These are phyloP conservation scores for Aphelenchoides besseyi DNA, from an alignment of 1,140 invertebrate species.

Conservation along the genomic window DNA sequence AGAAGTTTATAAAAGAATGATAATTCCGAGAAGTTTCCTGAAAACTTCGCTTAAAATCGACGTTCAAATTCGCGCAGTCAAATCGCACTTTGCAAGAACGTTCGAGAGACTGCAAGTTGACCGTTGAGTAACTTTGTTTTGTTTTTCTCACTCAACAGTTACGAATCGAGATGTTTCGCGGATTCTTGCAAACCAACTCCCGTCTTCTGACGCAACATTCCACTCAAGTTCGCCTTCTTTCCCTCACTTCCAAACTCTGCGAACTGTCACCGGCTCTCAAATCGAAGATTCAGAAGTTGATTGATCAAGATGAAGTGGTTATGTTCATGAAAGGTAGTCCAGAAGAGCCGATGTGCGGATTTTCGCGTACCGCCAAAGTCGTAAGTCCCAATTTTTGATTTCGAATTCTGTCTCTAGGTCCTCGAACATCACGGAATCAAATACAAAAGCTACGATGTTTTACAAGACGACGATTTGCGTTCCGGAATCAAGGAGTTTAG, in stretches of 20 bases:
- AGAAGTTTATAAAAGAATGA: too few relatives aligned
- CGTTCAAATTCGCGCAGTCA: not conserved
- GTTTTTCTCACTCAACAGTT: not conserved
- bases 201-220: not conserved
- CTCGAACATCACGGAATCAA: conserved; percentile 55
- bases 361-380: conserved; percentile 58
- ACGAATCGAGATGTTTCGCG: not conserved
- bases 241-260: not conserved
- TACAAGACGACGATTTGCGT: conserved; percentile 53
- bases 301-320: conserved; percentile 49
- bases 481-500: conserved; percentile 57
- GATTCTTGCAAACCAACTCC: not conserved
- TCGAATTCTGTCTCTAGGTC: conserved; percentile 38
- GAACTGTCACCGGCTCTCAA: conserved; percentile 6
- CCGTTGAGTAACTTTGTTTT: not conserved
- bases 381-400: conserved; percentile 29
- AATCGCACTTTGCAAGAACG: not conserved
- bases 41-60: not conserved
- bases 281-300: conserved; percentile 6
- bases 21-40: too few relatives aligned
- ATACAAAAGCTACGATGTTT: conserved; percentile 55
- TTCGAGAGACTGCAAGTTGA: not conserved
- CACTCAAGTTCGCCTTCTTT: not conserved
- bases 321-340: conserved; percentile 62
- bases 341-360: conserved; percentile 55